Base-by-base conservation (phyloP, 2,888 invertebrate species). In the Trilocha varians region DNA sequence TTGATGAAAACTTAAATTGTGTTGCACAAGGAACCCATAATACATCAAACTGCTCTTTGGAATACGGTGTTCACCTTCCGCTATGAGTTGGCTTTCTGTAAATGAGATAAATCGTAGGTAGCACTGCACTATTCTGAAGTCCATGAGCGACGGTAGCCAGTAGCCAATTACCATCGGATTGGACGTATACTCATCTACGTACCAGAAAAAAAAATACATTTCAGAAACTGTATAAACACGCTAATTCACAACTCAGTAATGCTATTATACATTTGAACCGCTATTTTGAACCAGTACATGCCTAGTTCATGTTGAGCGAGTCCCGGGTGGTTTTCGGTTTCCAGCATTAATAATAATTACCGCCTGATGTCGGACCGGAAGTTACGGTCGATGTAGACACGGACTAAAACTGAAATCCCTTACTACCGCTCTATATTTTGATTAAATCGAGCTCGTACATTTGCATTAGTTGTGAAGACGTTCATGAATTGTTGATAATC, bases 311-410 rank as follows among this genome's bases (percentile, higher is more conserved):
- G 49, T 32, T 43, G 44, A 47, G 46, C 42, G 52, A 48, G 50
- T 53, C 57, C 59, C 59, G 35, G 47, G 60, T 45, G 62, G 49
- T 52, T 38, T 47, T 48, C 46, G 46, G 53, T 51, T 55, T 53
- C 45, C 33, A 38, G 44, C 53, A 59, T 59, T 62, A 57, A 62
- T 59, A 59, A 59, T 57, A 57, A 59, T 62, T 42, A 42, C 38
- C 16, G 18, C 16, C 32, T 16, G 32, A 32, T 34, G 38, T 34
- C 32, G 25, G 18, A 15, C 38, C 42, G 38, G 38, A 42, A 42
- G 42, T 42, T 42, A 25, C 13, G 38, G 17, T 32, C 32, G 38
- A 32, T 38, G 34, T 16, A 38, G 38, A 34, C 34, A 38, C 18
- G 25, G 38, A 9, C 34, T 33, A 2, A 25, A 25, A 25, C 25